phyloP scores from a whole-genome alignment of 2,113 vertebrate species.

The Aspiorhynchus laticeps region DNA sequence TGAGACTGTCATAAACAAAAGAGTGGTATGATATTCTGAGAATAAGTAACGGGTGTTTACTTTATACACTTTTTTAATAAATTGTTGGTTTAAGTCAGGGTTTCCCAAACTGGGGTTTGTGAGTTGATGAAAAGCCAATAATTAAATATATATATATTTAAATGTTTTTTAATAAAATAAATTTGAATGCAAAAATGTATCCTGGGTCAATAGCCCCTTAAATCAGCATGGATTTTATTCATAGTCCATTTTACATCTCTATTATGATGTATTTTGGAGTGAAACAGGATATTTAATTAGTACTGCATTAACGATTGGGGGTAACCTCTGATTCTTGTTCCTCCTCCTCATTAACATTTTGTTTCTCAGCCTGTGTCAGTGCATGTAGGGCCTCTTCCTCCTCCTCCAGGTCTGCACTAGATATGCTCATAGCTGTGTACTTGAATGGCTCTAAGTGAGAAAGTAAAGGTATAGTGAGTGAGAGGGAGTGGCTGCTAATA shows the following conservation, averaged over 20 bases:
- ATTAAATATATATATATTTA: too few species aligned
- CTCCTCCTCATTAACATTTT: constrained; percentile 65
- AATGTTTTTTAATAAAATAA: too few species aligned
- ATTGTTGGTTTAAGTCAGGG: neutral
- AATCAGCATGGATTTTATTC: neutral
- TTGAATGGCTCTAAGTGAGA: constrained; percentile 79
- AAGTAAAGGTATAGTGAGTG: neutral
- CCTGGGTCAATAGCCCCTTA: neutral
- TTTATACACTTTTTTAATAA: neutral
- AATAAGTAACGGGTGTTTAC: neutral
- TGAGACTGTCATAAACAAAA: constrained; percentile 66
- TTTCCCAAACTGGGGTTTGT: neutral
- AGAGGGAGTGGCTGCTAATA: neutral
- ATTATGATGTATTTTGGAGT: neutral
- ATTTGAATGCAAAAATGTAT: neutral
- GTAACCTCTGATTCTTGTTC: constrained; percentile 70
- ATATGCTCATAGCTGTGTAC: constrained; percentile 77
- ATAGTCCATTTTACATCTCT: neutral
- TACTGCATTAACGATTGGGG: neutral
- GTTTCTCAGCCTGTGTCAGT: constrained; percentile 69
- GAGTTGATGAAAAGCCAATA: neutral
- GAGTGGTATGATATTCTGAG: neutral
- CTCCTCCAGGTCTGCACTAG: constrained; percentile 79
- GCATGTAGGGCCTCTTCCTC: constrained; percentile 82
- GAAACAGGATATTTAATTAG: neutral